These are phyloP conservation scores for Brachionus rubens DNA, from an alignment of 1,140 invertebrate genomes.

Conservation along the genomic window DNA sequence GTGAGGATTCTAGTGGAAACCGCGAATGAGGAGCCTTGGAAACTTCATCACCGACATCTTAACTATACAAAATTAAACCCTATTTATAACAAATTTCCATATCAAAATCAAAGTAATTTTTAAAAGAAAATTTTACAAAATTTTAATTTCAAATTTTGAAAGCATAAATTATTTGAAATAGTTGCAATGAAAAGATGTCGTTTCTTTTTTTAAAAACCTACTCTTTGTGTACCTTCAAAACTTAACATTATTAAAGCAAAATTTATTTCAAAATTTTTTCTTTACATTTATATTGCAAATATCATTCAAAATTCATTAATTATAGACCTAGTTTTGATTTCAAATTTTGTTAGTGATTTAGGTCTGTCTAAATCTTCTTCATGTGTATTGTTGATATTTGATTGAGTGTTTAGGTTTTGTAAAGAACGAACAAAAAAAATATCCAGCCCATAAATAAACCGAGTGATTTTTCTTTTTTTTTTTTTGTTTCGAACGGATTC, in stretches of 20 bases:
- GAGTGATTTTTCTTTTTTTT: background rate
- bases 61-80: background rate
- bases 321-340: too few species aligned
- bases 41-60: constrained; percentile 39
- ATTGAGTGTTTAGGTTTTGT: background rate
- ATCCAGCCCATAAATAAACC: background rate
- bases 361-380: too few species aligned
- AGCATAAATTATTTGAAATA: constrained; percentile 26
- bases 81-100: background rate
- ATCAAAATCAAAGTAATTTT: background rate
- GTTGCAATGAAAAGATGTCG: background rate
- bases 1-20: constrained; percentile 47
- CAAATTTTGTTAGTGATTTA: too few species aligned
- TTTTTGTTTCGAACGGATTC: background rate
- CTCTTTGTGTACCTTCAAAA: background rate
- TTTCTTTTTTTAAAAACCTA: background rate
- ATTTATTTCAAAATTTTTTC: background rate
- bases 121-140: background rate
- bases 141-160: background rate
- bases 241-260: background rate
- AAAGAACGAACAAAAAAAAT: background rate
- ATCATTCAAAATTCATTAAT: too few species aligned
- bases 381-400: background rate
- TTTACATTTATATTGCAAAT: too few species aligned
- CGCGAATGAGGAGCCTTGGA: constrained; percentile 47